A percentile compares a stretch with the other conserved stretches of the same genome.
Conservation (phyloP, 2,797 vertebrate genomes). For the Sebastes trivittatus region DNA sequence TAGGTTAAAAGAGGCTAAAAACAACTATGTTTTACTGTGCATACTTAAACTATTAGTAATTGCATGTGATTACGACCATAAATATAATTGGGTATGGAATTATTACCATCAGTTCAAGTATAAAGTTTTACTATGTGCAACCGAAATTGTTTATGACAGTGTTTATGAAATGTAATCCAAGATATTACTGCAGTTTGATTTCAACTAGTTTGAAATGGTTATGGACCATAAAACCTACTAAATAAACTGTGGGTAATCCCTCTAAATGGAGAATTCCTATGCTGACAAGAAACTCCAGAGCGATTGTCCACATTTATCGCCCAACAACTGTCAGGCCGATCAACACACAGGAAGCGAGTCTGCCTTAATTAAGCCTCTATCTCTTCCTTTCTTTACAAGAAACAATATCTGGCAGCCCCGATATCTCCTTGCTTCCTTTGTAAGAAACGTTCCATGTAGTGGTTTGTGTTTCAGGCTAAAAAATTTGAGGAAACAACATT, state of each 20-base stretch:
- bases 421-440: slow-evolving; percentile 11
- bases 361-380: slow-evolving; percentile 41
- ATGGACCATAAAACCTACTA: slow-evolving; percentile 20
- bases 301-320: slow-evolving; percentile 58
- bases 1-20: background rate
- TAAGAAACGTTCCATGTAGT: background rate
- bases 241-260: slow-evolving; percentile 25
- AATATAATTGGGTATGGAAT: background rate
- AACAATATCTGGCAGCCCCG: slow-evolving; percentile 9
- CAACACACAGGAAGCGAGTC: slow-evolving; percentile 36
- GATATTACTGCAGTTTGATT: background rate
- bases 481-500: background rate
- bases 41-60: background rate
- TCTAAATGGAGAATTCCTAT: slow-evolving; percentile 42
- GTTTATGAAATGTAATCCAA: background rate
- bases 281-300: slow-evolving; percentile 27
- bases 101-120: background rate
- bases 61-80: background rate
- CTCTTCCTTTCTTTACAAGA: slow-evolving; percentile 19
- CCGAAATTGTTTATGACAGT: background rate
- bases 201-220: background rate
- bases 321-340: slow-evolving; percentile 41
- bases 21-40: too few relatives aligned
- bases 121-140: background rate
- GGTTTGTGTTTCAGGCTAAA: background rate